phyloP scores from a whole-genome alignment of 2,797 vertebrate species.

The Muraenolepis orangiensis region DNA sequence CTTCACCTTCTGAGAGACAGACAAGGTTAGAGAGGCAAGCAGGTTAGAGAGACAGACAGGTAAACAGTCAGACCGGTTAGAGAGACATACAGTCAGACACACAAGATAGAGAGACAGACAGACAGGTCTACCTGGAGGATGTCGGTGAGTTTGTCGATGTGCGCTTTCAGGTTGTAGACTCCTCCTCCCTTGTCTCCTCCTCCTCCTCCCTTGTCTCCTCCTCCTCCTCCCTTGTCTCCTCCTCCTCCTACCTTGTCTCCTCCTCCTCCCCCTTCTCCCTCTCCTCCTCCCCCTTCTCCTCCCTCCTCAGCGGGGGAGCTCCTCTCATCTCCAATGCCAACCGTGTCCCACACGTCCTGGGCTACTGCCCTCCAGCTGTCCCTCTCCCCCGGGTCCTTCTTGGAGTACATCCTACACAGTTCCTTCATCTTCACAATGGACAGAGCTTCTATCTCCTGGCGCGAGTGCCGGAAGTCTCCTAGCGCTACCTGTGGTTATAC shows the following conservation, averaged over 20 bases:
- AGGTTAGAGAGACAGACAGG: background rate
- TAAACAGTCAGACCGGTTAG: background rate
- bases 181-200: slow-evolving; percentile 51
- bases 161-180: slow-evolving; percentile 82
- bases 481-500: slow-evolving; percentile 38
- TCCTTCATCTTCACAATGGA: slow-evolving; percentile 91
- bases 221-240: slow-evolving; percentile 10
- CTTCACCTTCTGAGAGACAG: background rate
- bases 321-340: slow-evolving; percentile 79
- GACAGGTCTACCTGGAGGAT: slow-evolving; percentile 72
- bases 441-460: slow-evolving; percentile 84
- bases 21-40: background rate
- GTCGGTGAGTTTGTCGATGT: slow-evolving; percentile 86
- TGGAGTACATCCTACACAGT: slow-evolving; percentile 81
- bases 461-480: slow-evolving; percentile 83
- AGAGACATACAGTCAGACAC: background rate
- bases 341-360: slow-evolving; percentile 87
- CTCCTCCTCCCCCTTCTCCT: slow-evolving; percentile 28
- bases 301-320: slow-evolving; percentile 48
- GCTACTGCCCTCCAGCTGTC: slow-evolving; percentile 83
- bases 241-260: slow-evolving; percentile 18
- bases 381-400: slow-evolving; percentile 72
- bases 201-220: slow-evolving; percentile 6
- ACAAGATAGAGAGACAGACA: background rate
- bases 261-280: slow-evolving; percentile 40